Evolutionary conservation across 2,888 invertebrate genomes (phyloP), one percentile per base, ranked within the genome.

Genomic region (Sthenelais limicola): DNA sequence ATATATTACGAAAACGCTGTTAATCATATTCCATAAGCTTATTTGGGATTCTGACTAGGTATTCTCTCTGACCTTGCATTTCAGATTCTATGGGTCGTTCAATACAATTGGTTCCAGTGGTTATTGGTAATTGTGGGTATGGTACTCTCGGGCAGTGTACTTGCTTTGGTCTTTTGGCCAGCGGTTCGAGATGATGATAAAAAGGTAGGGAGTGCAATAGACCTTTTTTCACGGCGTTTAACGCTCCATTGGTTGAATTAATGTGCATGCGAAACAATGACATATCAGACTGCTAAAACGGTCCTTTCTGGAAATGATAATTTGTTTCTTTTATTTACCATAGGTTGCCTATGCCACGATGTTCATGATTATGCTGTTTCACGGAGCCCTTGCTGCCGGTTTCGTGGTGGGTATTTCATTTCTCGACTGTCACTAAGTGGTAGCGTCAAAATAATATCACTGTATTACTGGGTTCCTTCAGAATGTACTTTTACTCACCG

Each of bases 71-170:
- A n/a, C n/a, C n/a, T n/a, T 49, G 26, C 33, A 24, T 71, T 80
- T 4, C 80, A 90, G 90, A 84, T 97, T 77, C 89, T 98, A 49
- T 97, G 97, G 96, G 92, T 95, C 0, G 94, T 98, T 81, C 89
- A 87, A 54, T 88, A 92, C 18, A 90, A 90, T 28, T 92, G 93
- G 91, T 90, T 98, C 35, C 96, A 96, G 83, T 98, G 97, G 97
- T 84, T 92, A 5, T 90, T 98, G 62, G 94, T 96, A 0, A 88
- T 94, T 47, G 89, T 93, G 79, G 96, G 94, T 0, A 93, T 96
- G 0, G 88, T 92, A 38, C 89, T 97, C 33, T 97, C 97, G 0
- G 96, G 96, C 7, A 92, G 91, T 26, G 96, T 97, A 1, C 90
- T 98, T 18, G 90, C 96, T 28, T 91, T 93, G 74, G 93, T 95